Conservation (phyloP, 2,888 invertebrate species). For the Macrophya annulata region DNA sequence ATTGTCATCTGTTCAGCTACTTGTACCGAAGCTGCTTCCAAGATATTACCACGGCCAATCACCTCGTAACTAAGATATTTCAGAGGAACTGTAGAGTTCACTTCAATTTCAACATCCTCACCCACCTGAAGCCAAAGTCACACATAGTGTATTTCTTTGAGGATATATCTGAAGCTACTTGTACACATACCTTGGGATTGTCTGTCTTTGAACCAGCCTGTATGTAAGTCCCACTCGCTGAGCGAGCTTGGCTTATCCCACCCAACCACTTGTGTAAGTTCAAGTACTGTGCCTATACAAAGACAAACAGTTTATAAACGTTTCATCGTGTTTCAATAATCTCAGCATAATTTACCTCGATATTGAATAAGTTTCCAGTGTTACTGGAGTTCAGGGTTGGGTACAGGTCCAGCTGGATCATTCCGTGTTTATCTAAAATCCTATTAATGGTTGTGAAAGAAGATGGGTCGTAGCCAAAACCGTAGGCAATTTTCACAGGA, state of each 20-base stretch:
- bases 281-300: slow-evolving; percentile 87
- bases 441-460: slow-evolving; percentile 81
- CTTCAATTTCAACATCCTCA: slow-evolving; percentile 86
- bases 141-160: slow-evolving; percentile 20
- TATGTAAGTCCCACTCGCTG: slow-evolving; percentile 83
- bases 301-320: slow-evolving; percentile 56
- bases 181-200: slow-evolving; percentile 78
- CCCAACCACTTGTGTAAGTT: slow-evolving; percentile 90
- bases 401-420: slow-evolving; percentile 84
- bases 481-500: slow-evolving; percentile 83
- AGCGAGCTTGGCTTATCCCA: slow-evolving; percentile 87
- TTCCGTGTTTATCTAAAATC: slow-evolving; percentile 84
- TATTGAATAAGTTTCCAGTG: slow-evolving; percentile 84
- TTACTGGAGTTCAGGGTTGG: slow-evolving; percentile 83
- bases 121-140: slow-evolving; percentile 80
- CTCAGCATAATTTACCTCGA: slow-evolving; percentile 82
- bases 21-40: slow-evolving; percentile 88
- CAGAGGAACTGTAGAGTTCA: slow-evolving; percentile 88
- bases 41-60: slow-evolving; percentile 92
- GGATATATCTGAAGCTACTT: slow-evolving; percentile 13
- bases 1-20: slow-evolving; percentile 77
- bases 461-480: slow-evolving; percentile 83
- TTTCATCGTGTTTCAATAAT: not conserved
- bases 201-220: slow-evolving; percentile 82
- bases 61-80: slow-evolving; percentile 89